Evolutionary conservation across 2,797 vertebrate genomes (phyloP).

Genomic region (Nothura maculosa): DNA sequence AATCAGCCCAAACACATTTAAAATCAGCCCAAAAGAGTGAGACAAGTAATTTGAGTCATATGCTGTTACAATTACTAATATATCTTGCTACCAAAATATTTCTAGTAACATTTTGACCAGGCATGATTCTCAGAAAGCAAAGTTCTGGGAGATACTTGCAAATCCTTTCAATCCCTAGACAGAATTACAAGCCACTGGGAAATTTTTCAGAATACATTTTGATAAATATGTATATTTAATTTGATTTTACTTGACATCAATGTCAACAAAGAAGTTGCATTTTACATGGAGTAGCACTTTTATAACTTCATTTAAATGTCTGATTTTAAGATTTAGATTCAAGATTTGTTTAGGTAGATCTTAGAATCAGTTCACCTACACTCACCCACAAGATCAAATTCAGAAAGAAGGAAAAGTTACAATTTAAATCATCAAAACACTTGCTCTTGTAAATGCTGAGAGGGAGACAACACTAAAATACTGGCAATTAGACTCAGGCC

Average conservation of each 20-base stretch:
- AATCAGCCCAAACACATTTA: not conserved
- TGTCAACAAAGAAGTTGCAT: not conserved
- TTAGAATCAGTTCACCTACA: not conserved
- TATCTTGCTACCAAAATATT: not conserved
- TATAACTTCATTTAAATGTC: not conserved
- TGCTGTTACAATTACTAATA: not conserved
- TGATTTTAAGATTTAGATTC: not conserved
- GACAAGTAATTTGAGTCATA: not conserved
- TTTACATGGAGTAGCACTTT: not conserved
- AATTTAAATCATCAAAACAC: not conserved
- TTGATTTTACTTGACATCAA: not conserved
- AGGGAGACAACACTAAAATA: not conserved
- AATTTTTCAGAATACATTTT: not conserved
- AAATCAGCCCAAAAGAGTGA: not conserved
- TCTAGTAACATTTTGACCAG: not conserved
- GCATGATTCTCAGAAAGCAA: not conserved
- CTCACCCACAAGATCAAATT: not conserved
- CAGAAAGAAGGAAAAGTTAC: not conserved
- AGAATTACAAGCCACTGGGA: not conserved
- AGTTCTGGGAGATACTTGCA: not conserved
- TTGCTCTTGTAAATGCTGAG: not conserved
- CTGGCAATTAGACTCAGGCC: not conserved
- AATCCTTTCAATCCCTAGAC: not conserved
- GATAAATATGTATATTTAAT: not conserved
- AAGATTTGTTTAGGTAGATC: not conserved